These are phyloP conservation scores for Asteroscopus sphinx DNA, from an alignment of 2,888 invertebrate species.

Conservation along the genomic window DNA sequence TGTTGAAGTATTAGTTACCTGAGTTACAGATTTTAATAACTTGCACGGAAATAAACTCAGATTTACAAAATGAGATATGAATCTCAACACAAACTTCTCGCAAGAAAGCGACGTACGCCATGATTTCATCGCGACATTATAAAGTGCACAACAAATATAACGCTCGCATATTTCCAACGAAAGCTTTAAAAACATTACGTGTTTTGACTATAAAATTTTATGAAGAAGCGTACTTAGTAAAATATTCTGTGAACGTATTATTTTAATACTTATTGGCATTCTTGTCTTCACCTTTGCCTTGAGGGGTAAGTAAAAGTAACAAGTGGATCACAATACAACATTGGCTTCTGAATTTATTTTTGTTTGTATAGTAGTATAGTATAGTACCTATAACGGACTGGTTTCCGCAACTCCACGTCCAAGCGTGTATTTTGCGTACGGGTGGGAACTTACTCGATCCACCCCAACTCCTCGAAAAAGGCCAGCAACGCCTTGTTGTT, in stretches of 20 bases:
- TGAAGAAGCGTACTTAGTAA: background rate
- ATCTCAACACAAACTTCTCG: background rate
- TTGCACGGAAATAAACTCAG: background rate
- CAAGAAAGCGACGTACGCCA: background rate
- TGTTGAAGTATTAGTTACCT: background rate
- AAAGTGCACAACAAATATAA: slow-evolving; percentile 15
- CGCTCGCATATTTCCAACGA: slow-evolving; percentile 42
- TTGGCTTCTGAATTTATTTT: background rate
- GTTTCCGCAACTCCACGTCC: too few species aligned
- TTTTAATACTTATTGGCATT: slow-evolving; percentile 37
- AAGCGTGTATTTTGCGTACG: too few species aligned
- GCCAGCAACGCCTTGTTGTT: too few species aligned
- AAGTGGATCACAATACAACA: too few species aligned
- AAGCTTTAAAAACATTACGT: slow-evolving; percentile 35
- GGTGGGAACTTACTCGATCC: too few species aligned
- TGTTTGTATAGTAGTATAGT: too few species aligned
- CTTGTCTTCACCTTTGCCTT: slow-evolving; percentile 23
- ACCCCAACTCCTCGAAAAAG: too few species aligned
- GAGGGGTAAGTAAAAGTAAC: background rate
- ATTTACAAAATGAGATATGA: background rate
- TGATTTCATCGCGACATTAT: slow-evolving; percentile 9
- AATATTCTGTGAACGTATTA: slow-evolving; percentile 32
- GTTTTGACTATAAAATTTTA: slow-evolving; percentile 20
- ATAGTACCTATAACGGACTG: too few species aligned
- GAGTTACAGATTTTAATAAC: background rate